Evolutionary conservation across 2,888 invertebrate species (phyloP).

Genomic region (Frankliniella intonsa): DNA sequence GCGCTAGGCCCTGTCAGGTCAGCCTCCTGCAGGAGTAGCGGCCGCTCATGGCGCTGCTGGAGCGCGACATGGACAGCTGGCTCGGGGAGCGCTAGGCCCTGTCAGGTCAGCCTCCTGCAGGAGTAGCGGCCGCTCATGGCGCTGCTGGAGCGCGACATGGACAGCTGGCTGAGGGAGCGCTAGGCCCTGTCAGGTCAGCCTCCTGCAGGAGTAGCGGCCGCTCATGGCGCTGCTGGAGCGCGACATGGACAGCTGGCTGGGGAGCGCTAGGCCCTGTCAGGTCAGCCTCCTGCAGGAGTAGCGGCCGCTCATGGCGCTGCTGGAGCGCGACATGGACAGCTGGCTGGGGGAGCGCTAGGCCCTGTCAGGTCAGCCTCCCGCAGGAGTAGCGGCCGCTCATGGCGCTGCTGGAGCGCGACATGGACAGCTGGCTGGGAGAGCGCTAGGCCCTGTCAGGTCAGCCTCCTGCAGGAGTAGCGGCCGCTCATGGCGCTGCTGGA

Average conservation of each 20-base stretch:
- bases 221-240: conserved; percentile 6
- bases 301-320: conserved; percentile 2
- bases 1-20: neutral
- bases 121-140: conserved; percentile 10
- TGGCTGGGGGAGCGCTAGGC: too few species aligned
- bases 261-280: too few species aligned
- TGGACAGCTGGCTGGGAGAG: neutral
- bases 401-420: neutral
- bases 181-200: too few species aligned
- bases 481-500: neutral
- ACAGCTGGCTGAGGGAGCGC: conserved; percentile 11
- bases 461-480: neutral
- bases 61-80: neutral
- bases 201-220: neutral
- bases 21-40: neutral
- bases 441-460: neutral
- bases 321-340: neutral
- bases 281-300: neutral
- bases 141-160: conserved; percentile 8
- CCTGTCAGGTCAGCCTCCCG: too few species aligned
- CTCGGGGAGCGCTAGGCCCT: conserved; percentile 10
- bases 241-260: conserved; percentile 12
- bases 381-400: neutral
- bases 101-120: neutral
- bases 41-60: neutral